Base-by-base conservation (phyloP, 37 sponge, comb jelly and placozoan genomes). In the Halisarca cf. caerulea region DNA sequence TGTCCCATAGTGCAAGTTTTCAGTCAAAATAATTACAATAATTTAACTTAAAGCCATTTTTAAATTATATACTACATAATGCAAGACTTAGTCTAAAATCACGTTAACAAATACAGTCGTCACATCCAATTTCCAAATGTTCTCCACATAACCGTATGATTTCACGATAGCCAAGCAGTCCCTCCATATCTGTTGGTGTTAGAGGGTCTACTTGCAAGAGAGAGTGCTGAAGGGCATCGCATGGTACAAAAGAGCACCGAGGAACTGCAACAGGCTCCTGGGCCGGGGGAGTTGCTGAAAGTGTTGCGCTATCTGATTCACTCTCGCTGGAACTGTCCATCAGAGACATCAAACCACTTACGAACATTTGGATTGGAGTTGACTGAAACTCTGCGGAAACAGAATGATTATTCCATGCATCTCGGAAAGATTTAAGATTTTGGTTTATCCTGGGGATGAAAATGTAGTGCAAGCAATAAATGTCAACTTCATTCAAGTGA, bases 351-450 rank as follows among this genome's bases (percentile, higher is more conserved):
- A 79, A 4, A 23, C 80, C 80, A 58, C 21, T 7, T 27, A 34
- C 27, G 36, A 54, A 82, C 34, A 82, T n/a, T 59, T 82, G 83
- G 39, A 42, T 8, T 21, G 83, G 83, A 30, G 83, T 32, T 37
- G 7, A 7, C 3, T 42, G 7, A 6, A 23, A 8, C 28, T 70
- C 40, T 7, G n/a, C 34, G 5, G 60, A 43, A 5, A 82, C 25
- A 7, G 25, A 28, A 30, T 71, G 73, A 30, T 71, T 6, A 71
- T 20, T 71, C 73, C 64, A 62, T 20, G 15, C 5, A 20, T 62
- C 30, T 8, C 41, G 6, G 30, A 71, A 71, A 37, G 18, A 4
- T 71, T 71, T 4, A 35, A 71, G 73, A 6, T 71, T 35, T 7
- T 71, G 73, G 39, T 71, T 71, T 32, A 71, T 38, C 7, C 9